phyloP scores from a whole-genome alignment of 2,113 vertebrate genomes.

The Desmodus rotundus region DNA sequence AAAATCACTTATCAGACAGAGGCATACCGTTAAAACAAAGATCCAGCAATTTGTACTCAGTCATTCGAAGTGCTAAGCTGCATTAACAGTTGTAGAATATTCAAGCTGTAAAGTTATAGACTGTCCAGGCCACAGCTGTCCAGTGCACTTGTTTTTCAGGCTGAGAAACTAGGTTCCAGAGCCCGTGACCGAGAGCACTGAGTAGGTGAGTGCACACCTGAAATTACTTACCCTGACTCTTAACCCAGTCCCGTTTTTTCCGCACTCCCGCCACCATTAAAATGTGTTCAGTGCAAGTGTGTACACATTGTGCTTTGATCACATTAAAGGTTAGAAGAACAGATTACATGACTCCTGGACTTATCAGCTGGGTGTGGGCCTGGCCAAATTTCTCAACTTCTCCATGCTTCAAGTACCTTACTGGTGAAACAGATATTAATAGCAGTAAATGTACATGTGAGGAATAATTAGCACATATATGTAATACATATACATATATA shows the following conservation, averaged over 20 bases:
- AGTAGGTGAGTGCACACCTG: background rate
- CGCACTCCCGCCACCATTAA: background rate
- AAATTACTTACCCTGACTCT: background rate
- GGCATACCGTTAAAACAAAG: background rate
- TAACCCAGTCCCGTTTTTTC: background rate
- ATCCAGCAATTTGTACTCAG: background rate
- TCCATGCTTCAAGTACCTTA: background rate
- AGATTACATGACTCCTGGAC: background rate
- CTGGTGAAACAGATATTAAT: background rate
- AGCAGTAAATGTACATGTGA: background rate
- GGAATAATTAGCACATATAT: background rate
- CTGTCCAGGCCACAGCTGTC: background rate
- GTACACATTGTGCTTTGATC: background rate
- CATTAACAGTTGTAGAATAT: background rate
- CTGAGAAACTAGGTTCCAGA: background rate
- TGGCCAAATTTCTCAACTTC: background rate
- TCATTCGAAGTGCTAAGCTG: background rate
- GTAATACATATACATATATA: background rate
- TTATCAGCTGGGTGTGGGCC: background rate
- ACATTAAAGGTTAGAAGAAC: background rate
- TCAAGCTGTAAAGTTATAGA: background rate
- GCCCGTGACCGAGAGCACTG: background rate
- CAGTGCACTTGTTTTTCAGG: background rate
- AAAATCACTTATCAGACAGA: background rate
- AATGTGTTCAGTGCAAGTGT: background rate